A percentile compares a stretch with the other conserved stretches of the same genome.
These are phyloP conservation scores for Parazoanthus swiftii DNA, from an alignment of 92 coral and sea anemone genomes.

Conservation along the genomic window DNA sequence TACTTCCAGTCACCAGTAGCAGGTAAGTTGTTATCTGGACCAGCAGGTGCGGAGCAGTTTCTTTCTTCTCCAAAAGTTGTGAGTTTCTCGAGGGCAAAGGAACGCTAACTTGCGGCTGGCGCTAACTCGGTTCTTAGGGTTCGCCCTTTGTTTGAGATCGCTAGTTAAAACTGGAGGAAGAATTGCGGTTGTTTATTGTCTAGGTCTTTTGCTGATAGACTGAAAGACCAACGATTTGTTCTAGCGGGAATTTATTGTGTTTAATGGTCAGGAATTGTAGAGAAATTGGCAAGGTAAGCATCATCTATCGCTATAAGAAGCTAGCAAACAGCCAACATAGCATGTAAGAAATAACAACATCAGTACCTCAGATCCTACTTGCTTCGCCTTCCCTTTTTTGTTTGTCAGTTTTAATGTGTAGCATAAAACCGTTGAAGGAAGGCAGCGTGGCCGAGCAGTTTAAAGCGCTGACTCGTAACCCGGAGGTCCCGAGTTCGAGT, in stretches of 20 bases:
- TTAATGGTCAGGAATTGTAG: background rate
- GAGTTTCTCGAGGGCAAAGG: background rate
- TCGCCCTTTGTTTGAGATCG: too few relatives aligned
- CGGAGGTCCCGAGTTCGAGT: too few relatives aligned
- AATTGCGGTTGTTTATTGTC: too few relatives aligned
- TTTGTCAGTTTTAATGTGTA: too few relatives aligned
- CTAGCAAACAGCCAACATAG: background rate
- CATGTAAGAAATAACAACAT: background rate
- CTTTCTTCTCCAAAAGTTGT: background rate
- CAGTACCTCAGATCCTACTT: background rate
- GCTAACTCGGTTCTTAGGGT: too few relatives aligned
- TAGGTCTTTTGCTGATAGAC: background rate
- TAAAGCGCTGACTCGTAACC: too few relatives aligned
- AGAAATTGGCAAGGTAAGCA: background rate
- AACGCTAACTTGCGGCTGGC: too few relatives aligned
- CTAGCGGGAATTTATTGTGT: background rate
- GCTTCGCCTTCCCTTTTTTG: background rate
- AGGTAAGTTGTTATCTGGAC: background rate
- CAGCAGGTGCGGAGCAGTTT: background rate
- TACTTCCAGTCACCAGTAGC: slow-evolving; percentile 18
- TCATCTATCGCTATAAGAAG: background rate
- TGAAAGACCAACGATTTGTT: background rate
- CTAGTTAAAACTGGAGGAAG: too few relatives aligned
- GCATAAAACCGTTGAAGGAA: too few relatives aligned
- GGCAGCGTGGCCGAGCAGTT: too few relatives aligned